These are phyloP conservation scores for Xanthorhoe spadicearia DNA, from an alignment of 2,888 invertebrate genomes.

Conservation along the genomic window DNA sequence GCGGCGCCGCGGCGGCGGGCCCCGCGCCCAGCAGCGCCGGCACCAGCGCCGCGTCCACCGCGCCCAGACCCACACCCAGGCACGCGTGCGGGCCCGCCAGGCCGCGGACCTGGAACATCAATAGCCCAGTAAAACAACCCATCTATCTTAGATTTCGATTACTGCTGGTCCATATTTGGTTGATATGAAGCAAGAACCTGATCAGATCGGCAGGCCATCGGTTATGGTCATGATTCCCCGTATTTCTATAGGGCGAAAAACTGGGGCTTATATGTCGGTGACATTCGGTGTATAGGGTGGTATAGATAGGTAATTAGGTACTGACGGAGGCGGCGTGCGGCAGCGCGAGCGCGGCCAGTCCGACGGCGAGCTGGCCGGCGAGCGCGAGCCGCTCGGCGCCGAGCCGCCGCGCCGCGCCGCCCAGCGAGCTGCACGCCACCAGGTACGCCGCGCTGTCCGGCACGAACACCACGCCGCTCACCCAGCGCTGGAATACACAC, in stretches of 20 bases:
- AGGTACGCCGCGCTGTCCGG: slow-evolving; percentile 77
- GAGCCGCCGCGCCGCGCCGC: slow-evolving; percentile 56
- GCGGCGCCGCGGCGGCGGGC: slow-evolving; percentile 54
- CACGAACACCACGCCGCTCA: slow-evolving; percentile 70
- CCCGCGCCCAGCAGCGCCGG: slow-evolving; percentile 64
- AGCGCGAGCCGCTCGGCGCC: slow-evolving; percentile 70
- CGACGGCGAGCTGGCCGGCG: slow-evolving; percentile 64
- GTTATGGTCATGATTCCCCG: too few species aligned
- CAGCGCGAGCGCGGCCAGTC: slow-evolving; percentile 62
- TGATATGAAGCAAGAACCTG: too few species aligned
- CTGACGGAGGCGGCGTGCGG: slow-evolving; percentile 60
- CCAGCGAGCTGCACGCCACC: slow-evolving; percentile 61
- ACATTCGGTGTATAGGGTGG: too few species aligned
- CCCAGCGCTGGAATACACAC: slow-evolving; percentile 51
- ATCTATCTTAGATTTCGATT: too few species aligned
- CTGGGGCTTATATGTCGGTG: too few species aligned
- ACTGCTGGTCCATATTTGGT: too few species aligned
- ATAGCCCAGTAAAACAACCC: too few species aligned
- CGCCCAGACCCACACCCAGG: slow-evolving; percentile 72
- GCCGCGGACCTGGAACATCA: slow-evolving; percentile 58
- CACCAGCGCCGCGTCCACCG: slow-evolving; percentile 74
- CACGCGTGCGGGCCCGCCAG: slow-evolving; percentile 68
- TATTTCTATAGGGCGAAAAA: too few species aligned
- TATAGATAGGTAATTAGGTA: too few species aligned
- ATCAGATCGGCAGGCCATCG: too few species aligned